These are phyloP conservation scores for Sialis fuliginosa DNA, from an alignment of 2,888 invertebrate genomes.

Conservation along the genomic window DNA sequence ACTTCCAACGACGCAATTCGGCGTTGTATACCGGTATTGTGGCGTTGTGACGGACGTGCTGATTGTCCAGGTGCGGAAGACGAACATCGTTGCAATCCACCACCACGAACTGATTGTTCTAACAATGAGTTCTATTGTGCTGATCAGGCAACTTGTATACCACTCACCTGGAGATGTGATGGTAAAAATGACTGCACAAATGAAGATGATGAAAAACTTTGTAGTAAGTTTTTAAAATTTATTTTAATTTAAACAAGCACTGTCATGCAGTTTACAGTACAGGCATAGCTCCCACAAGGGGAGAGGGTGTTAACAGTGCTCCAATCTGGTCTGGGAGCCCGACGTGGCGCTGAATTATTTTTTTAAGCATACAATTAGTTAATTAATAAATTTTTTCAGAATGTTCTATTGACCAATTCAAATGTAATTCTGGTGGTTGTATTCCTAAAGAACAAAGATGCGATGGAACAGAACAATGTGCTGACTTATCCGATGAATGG, in stretches of 20 bases:
- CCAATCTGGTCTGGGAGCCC: no score
- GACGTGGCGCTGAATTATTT: no score
- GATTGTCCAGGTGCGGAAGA: constrained; percentile 37
- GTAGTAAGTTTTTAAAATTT: constrained; percentile 18
- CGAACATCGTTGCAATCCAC: constrained; percentile 29
- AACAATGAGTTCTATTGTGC: constrained; percentile 37
- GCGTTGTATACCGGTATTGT: constrained; percentile 35
- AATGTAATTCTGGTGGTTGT: constrained; percentile 39
- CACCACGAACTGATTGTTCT: constrained; percentile 24
- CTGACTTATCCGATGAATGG: constrained; percentile 45
- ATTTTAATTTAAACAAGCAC: no score
- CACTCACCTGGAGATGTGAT: constrained; percentile 37
- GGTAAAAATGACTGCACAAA: constrained; percentile 34
- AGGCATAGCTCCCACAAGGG: no score
- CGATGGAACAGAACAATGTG: constrained; percentile 39
- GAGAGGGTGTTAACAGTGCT: no score
- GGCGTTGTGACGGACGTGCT: constrained; percentile 37
- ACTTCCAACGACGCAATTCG: constrained; percentile 18
- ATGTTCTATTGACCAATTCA: constrained; percentile 34
- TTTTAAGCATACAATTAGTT: no score
- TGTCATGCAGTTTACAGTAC: no score
- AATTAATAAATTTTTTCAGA: no score
- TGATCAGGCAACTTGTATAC: constrained; percentile 38
- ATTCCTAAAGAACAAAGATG: constrained; percentile 30
- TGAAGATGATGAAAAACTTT: constrained; percentile 38